Evolutionary conservation across 2,113 vertebrate genomes (phyloP).

Genomic region (Equus quagga): DNA sequence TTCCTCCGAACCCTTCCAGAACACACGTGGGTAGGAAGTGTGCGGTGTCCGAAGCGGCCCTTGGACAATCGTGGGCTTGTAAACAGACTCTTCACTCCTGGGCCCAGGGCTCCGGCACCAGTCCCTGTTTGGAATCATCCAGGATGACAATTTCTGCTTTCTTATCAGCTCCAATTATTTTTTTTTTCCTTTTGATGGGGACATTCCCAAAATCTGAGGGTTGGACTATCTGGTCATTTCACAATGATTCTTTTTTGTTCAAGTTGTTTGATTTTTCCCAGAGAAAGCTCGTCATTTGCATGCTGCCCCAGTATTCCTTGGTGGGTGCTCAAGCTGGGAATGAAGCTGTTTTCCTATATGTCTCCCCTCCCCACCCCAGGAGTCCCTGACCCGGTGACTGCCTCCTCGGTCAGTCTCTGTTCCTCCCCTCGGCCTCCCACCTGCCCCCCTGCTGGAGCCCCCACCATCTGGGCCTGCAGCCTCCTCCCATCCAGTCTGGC

Average conservation of each 20-base stretch:
- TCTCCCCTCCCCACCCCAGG: too few species aligned
- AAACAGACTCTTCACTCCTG: not conserved
- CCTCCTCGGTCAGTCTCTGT: not conserved
- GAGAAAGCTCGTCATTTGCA: not conserved
- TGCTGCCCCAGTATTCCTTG: not conserved
- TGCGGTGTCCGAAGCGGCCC: not conserved
- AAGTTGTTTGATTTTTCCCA: not conserved
- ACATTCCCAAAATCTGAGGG: not conserved
- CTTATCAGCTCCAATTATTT: not conserved
- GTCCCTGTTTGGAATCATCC: too few species aligned
- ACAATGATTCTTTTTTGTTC: not conserved
- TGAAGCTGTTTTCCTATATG: not conserved
- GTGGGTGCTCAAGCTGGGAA: too few species aligned
- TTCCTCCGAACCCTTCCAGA: conserved; percentile 41
- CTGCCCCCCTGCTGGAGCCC: not conserved
- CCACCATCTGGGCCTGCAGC: rapidly evolving
- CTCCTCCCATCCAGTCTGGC: rapidly evolving
- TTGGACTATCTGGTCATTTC: not conserved
- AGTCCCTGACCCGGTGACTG: not conserved
- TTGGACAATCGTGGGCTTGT: not conserved
- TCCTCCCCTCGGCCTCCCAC: not conserved
- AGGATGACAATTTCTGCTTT: not conserved
- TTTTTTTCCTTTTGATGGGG: not conserved
- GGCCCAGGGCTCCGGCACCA: not conserved
- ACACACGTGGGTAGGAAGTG: not conserved